Evolutionary conservation across 2,113 vertebrate species (phyloP).

Genomic region (Notothenia rossii): DNA sequence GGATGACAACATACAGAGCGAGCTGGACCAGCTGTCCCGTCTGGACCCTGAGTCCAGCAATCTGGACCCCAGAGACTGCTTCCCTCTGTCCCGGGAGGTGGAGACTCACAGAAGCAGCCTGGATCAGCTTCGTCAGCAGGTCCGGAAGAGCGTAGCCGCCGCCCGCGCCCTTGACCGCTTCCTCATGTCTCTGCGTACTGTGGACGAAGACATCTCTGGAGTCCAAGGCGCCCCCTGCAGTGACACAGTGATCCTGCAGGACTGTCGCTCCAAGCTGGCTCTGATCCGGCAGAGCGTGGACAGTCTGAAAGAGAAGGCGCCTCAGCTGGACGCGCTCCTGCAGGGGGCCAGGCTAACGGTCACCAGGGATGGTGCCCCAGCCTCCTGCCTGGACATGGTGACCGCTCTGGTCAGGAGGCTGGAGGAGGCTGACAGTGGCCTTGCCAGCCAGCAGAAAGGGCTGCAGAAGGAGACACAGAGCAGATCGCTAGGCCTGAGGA

Average conservation of each 20-base stretch:
- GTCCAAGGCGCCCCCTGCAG: slow-evolving; percentile 59
- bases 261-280: slow-evolving; percentile 66
- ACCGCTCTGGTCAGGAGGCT: slow-evolving; percentile 73
- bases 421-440: slow-evolving; percentile 34
- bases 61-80: slow-evolving; percentile 85
- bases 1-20: slow-evolving; percentile 82
- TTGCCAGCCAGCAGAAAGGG: slow-evolving; percentile 69
- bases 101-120: slow-evolving; percentile 84
- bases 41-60: slow-evolving; percentile 82
- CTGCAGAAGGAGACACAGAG: slow-evolving; percentile 76
- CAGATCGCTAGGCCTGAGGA: slow-evolving; percentile 81
- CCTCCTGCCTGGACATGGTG: slow-evolving; percentile 88
- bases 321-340: slow-evolving; percentile 86
- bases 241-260: slow-evolving; percentile 59
- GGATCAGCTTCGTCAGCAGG: slow-evolving; percentile 84
- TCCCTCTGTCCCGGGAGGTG: slow-evolving; percentile 80
- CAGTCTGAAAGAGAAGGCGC: slow-evolving; percentile 85
- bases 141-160: slow-evolving; percentile 82
- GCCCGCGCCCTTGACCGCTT: slow-evolving; percentile 89
- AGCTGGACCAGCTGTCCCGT: slow-evolving; percentile 85
- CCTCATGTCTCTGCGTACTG: slow-evolving; percentile 85
- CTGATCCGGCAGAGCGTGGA: slow-evolving; percentile 78
- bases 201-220: slow-evolving; percentile 77
- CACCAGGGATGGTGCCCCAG: slow-evolving; percentile 72
- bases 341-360: slow-evolving; percentile 81